Evolutionary conservation across 2,113 vertebrate genomes (phyloP).

Genomic region (Clarias batrachus): DNA sequence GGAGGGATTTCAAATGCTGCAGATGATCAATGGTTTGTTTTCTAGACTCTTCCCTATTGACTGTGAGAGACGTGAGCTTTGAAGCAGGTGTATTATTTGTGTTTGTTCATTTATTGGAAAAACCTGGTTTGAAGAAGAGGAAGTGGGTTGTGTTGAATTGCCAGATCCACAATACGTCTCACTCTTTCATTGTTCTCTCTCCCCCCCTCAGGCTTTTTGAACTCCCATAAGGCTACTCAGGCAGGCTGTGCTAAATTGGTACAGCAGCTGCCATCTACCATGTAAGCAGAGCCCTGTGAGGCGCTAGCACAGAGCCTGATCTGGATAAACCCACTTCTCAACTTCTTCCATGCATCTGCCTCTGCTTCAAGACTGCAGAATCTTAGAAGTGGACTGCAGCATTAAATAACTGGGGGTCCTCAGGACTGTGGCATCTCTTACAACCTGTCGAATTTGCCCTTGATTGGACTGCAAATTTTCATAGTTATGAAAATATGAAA

Average conservation of each 20-base stretch:
- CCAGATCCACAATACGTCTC: conserved; percentile 60
- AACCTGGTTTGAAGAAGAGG: conserved; percentile 66
- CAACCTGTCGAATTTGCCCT: conserved; percentile 13
- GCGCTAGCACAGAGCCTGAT: conserved; percentile 55
- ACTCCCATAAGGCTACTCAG: conserved; percentile 68
- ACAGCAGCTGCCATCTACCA: conserved; percentile 50
- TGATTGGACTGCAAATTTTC: conserved; percentile 7
- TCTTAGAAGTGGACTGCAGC: conserved; percentile 60
- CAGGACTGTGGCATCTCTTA: conserved; percentile 38
- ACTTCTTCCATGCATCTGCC: conserved; percentile 62
- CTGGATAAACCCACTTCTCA: conserved; percentile 48
- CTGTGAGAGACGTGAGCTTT: conserved; percentile 7
- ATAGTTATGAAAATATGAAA: neutral
- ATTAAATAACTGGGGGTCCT: conserved; percentile 32
- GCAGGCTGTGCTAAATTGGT: conserved; percentile 69
- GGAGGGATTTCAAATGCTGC: neutral
- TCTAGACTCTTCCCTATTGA: conserved; percentile 6
- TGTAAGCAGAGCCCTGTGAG: conserved; percentile 61
- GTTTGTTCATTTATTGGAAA: conserved; percentile 39
- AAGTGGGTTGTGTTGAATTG: conserved; percentile 62
- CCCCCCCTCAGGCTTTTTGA: conserved; percentile 75
- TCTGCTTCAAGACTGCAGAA: conserved; percentile 68
- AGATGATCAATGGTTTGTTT: conserved; percentile 30
- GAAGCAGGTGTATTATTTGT: conserved; percentile 19
- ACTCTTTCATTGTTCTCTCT: conserved; percentile 74